Conservation (phyloP, 2,888 invertebrate genomes). For the Caenorhabditis afra region DNA sequence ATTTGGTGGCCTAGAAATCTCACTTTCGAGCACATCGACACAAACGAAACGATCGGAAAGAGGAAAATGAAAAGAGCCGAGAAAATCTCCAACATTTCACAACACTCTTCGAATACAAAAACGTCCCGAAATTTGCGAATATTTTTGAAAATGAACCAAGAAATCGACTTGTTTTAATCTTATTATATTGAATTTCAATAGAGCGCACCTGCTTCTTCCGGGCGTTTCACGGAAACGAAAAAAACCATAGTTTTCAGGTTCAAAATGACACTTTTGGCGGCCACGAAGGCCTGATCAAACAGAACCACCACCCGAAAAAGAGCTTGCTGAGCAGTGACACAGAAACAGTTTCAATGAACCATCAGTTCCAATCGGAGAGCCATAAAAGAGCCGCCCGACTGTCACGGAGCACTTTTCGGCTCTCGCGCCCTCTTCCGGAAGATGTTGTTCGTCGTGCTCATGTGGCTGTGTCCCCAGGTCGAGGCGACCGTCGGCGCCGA, state of each 20-base stretch:
- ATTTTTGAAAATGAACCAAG: no score
- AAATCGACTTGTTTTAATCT: no score
- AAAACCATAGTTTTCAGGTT: conserved; percentile 8
- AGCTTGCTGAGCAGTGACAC: conserved; percentile 25
- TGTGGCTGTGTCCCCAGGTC: conserved; percentile 13
- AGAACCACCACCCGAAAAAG: conserved; percentile 2
- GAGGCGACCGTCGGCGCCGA: conserved; percentile 17
- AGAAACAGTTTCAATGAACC: conserved; percentile 15
- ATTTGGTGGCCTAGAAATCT: no score
- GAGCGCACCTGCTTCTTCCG: no score
- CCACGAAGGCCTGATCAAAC: conserved; percentile 25
- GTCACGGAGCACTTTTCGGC: conserved; percentile 6
- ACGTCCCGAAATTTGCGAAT: no score
- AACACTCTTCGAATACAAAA: no score
- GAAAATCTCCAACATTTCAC: no score
- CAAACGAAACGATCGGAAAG: no score
- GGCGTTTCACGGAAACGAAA: neutral
- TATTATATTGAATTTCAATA: neutral
- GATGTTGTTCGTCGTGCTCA: conserved; percentile 9
- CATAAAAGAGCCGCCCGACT: neutral
- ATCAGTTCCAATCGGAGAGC: conserved; percentile 30
- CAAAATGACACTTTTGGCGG: neutral
- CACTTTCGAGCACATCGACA: no score
- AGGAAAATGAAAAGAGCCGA: no score
- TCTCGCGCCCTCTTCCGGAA: neutral